Evolutionary conservation across 2,113 vertebrate genomes (phyloP).

Genomic region (Actenoides lindsayi): DNA sequence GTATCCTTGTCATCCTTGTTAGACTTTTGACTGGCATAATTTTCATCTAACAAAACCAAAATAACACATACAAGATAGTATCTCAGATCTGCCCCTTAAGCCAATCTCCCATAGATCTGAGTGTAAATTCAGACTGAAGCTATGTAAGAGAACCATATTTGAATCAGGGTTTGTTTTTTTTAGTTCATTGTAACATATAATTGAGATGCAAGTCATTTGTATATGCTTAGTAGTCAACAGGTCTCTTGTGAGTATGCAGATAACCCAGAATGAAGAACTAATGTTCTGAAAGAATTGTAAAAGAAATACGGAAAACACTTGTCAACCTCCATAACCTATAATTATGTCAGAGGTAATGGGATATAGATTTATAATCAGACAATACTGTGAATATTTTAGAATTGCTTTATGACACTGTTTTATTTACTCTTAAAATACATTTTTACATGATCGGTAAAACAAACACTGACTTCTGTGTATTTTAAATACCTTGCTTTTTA

Average conservation of each 20-base stretch:
- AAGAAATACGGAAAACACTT: background rate
- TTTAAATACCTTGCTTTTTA: background rate
- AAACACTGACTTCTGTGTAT: background rate
- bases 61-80: background rate
- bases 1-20: background rate
- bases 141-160: background rate
- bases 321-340: background rate
- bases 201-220: background rate
- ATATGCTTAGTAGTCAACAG: background rate
- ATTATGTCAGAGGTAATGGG: background rate
- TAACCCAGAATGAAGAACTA: background rate
- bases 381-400: background rate
- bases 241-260: background rate
- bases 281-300: background rate
- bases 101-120: background rate
- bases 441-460: background rate
- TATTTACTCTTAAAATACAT: background rate
- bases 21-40: background rate
- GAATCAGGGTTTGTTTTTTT: background rate
- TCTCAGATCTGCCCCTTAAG: background rate
- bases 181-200: background rate
- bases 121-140: background rate
- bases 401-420: background rate
- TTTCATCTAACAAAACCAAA: background rate
- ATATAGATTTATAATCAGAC: background rate